These are phyloP conservation scores for Drosophila demipolita DNA, from an alignment of 2,888 invertebrate genomes.

Conservation along the genomic window DNA sequence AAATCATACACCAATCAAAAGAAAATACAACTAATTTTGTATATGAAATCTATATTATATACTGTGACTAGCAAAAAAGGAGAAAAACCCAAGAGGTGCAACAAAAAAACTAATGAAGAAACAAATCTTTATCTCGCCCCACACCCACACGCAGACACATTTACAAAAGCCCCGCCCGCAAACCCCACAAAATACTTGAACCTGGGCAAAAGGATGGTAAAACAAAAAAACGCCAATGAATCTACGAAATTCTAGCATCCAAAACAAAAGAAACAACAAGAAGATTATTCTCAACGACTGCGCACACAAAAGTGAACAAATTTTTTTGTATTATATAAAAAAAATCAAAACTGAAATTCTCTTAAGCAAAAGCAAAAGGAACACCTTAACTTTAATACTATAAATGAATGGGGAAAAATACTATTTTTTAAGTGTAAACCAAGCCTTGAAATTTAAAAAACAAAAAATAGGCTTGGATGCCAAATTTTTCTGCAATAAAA, in stretches of 20 bases:
- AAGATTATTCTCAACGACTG: slow-evolving; percentile 75
- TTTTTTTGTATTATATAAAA: slow-evolving; percentile 72
- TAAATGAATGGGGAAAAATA: slow-evolving; percentile 46
- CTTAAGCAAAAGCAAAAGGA: slow-evolving; percentile 35
- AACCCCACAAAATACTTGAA: slow-evolving; percentile 13
- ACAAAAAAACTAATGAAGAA: slow-evolving; percentile 6
- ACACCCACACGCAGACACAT: slow-evolving; percentile 32
- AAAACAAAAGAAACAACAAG: slow-evolving; percentile 32
- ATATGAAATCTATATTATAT: slow-evolving; percentile 66
- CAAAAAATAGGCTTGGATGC: slow-evolving; percentile 60
- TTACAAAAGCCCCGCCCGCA: slow-evolving; percentile 28
- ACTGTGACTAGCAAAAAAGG: slow-evolving; percentile 30
- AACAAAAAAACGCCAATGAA: slow-evolving; percentile 27
- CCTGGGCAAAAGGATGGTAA: neutral
- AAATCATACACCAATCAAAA: slow-evolving; percentile 2
- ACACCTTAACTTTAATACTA: slow-evolving; percentile 39
- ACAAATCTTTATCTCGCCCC: slow-evolving; percentile 30
- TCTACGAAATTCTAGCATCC: slow-evolving; percentile 39
- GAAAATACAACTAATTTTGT: slow-evolving; percentile 35
- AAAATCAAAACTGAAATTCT: slow-evolving; percentile 22
- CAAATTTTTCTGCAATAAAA: slow-evolving; percentile 76
- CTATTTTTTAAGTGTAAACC: slow-evolving; percentile 76
- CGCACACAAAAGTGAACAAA: slow-evolving; percentile 74
- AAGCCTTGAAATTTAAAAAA: slow-evolving; percentile 60
- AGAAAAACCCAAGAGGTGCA: slow-evolving; percentile 16